Base-by-base conservation (phyloP, 2,888 invertebrate genomes). In the Tinea trinotella region DNA sequence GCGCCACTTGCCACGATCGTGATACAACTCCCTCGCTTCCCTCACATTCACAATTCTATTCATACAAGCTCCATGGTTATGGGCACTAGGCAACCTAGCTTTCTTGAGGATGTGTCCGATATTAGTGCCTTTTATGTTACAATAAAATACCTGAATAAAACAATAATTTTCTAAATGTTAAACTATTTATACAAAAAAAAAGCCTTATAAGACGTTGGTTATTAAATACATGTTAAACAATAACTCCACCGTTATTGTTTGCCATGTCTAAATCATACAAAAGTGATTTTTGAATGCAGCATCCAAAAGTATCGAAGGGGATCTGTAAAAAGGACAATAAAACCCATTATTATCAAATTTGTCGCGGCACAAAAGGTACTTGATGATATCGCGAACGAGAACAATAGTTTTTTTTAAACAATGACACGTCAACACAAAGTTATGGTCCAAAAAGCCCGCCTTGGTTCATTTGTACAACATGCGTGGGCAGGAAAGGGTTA, bases 351-450 rank as follows among this genome's bases (percentile, higher is more conserved):
- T 35, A 53, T 40, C 53, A 36, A 40, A 53, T 52, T 52, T 52
- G 52, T 52, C 52, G 52, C 35, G 34, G 12, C 18, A 53, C 35
- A 35, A 53, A 53, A 53, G 22, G 53, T 36, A 40, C 52, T 36
- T 20, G 44, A 53, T 19, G 13, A 40, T 36, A 53, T 36, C 36
- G 53, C 44, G 20, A 53, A 36, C 10, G 52, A 20, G 53, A 50
- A 50, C 50, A 50, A 50, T 50, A 22, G 50, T 50, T 50, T 50
- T 50, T 48, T 50, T 50, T 22, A 50, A 24, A 50, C 50, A 50
- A 24, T 50, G 18, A 50, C 50, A 50, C 24, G 24, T 24, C 50
- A 24, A 50, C 22, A 24, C 50, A 50, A 20, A 50, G 24, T 50
- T 50, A 50, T 50, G 50, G 50, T 50, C 24, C 4, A 24, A 48